A percentile compares a stretch with the other conserved stretches of the same genome.
Evolutionary conservation across 2,797 vertebrate species (phyloP).

Genomic region (Macropus fuliginosus): DNA sequence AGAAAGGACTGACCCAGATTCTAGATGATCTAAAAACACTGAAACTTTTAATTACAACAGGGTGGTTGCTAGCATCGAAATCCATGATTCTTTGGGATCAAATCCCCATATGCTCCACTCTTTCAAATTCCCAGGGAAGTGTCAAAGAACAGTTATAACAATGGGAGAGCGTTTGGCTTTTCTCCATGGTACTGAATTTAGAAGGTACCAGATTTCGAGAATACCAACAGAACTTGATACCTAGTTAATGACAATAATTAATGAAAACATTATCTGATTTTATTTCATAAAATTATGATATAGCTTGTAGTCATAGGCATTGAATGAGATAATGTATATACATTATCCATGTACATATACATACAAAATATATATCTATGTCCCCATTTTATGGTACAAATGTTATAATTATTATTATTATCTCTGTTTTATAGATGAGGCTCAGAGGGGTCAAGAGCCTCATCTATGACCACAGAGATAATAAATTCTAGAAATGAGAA

Average conservation of each 20-base stretch:
- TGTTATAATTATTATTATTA: background rate
- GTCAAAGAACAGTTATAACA: background rate
- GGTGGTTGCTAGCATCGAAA: background rate
- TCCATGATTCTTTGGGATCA: background rate
- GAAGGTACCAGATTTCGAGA: background rate
- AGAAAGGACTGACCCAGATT: constrained; percentile 65
- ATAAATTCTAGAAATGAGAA: background rate
- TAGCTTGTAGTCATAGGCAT: background rate
- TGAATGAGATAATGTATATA: background rate
- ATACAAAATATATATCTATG: background rate
- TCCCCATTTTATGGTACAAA: background rate
- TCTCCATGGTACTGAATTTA: background rate
- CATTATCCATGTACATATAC: too few species aligned
- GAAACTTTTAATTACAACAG: background rate
- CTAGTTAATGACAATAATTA: background rate
- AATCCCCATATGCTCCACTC: background rate
- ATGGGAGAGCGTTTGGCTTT: background rate
- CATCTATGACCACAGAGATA: background rate
- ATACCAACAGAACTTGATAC: background rate
- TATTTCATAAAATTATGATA: background rate
- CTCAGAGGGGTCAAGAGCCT: background rate
- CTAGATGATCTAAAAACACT: background rate
- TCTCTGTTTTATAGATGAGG: background rate
- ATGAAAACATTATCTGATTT: background rate
- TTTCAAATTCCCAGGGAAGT: background rate